Evolutionary conservation across 1,140 invertebrate genomes (phyloP).

Genomic region (Zaprionus africanus): DNA sequence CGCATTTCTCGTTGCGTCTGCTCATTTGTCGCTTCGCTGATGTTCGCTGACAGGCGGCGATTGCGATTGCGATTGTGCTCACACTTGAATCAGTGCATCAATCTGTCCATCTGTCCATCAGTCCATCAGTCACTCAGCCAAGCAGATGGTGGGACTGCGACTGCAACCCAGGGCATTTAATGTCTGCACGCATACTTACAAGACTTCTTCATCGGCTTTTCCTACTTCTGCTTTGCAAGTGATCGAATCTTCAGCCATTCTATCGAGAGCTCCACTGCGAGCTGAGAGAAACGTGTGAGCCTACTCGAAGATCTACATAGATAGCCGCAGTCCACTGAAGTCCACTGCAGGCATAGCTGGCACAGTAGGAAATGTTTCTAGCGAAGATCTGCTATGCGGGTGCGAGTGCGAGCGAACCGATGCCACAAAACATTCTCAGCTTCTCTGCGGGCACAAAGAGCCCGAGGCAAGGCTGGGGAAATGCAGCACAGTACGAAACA

Average conservation of each 20-base stretch:
- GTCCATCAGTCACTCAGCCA: conserved; percentile 13
- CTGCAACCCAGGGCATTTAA: conserved; percentile 34
- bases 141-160: neutral
- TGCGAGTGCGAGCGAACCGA: conserved; percentile 25
- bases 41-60: conserved; percentile 49
- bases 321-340: conserved; percentile 25
- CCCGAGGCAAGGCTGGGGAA: neutral
- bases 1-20: conserved; percentile 56
- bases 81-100: conserved; percentile 53
- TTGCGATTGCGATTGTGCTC: conserved; percentile 42
- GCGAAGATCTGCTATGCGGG: conserved; percentile 30
- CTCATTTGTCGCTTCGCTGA: conserved; percentile 77
- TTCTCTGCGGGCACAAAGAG: conserved; percentile 1
- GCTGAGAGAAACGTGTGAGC: conserved; percentile 21
- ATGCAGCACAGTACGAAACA: neutral
- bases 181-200: conserved; percentile 39
- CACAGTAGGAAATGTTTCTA: conserved; percentile 1
- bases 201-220: conserved; percentile 33
- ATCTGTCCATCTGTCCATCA: conserved; percentile 39
- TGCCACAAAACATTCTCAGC: neutral
- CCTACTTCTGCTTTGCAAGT: conserved; percentile 18
- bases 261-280: conserved; percentile 8
- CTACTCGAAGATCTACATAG: conserved; percentile 29
- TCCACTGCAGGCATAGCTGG: neutral
- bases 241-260: conserved; percentile 38